Evolutionary conservation across 2,113 vertebrate species (phyloP).

Genomic region (Nycticryphes semicollaris): DNA sequence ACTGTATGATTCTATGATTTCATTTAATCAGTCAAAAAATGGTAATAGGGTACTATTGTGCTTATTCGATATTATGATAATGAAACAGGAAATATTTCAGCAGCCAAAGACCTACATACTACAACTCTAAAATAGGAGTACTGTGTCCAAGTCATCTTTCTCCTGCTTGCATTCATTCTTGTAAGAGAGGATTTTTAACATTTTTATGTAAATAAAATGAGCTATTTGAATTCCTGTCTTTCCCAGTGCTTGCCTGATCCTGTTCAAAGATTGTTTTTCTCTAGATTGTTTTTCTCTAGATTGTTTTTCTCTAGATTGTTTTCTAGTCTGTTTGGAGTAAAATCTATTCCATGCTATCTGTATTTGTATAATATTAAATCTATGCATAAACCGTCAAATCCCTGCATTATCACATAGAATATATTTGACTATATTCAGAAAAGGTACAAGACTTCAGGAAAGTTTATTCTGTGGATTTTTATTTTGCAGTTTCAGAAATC

Average conservation of each 20-base stretch:
- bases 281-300: no score
- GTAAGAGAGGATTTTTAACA: neutral
- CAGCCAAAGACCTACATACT: neutral
- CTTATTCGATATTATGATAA: neutral
- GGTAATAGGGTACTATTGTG: neutral
- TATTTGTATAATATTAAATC: neutral
- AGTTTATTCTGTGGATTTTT: neutral
- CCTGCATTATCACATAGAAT: neutral
- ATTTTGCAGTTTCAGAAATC: neutral
- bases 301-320: no score
- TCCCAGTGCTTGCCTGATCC: neutral
- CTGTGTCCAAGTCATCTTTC: neutral
- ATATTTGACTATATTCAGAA: neutral
- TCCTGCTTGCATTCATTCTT: neutral
- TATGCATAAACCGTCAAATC: neutral
- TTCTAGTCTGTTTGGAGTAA: neutral
- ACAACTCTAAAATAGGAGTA: neutral
- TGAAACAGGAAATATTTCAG: neutral
- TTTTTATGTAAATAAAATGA: neutral
- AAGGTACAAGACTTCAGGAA: neutral
- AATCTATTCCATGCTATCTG: neutral
- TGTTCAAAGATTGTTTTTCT: neutral
- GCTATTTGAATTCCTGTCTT: neutral
- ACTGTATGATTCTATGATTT: neutral
- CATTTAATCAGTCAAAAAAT: neutral